Percentiles rank a stretch among this genome's conserved stretches.
Evolutionary conservation across 2,797 vertebrate genomes (phyloP).

Genomic region (Intellagama lesueurii): DNA sequence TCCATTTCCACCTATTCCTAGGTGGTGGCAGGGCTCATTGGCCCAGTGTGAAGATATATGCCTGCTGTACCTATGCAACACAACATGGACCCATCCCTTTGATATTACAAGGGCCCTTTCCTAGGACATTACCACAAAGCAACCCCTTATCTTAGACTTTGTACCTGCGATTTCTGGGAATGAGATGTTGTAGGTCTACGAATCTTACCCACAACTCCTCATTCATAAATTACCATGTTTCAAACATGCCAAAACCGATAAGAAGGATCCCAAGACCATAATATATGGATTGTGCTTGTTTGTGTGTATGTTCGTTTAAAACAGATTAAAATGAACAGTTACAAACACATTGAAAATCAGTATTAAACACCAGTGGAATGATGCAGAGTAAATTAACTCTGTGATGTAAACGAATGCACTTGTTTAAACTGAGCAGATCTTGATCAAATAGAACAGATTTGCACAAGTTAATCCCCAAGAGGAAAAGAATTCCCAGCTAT

Average conservation of each 20-base stretch:
- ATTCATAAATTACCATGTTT: not conserved
- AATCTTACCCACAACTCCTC: not conserved
- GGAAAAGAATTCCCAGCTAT: slow-evolving; percentile 53
- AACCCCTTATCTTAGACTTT: no score
- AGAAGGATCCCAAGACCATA: no score
- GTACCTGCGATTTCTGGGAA: no score
- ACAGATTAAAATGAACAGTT: slow-evolving; percentile 42
- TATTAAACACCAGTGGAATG: slow-evolving; percentile 20
- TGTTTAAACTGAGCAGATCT: slow-evolving; percentile 55
- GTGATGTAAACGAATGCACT: slow-evolving; percentile 45
- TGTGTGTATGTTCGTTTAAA: not conserved
- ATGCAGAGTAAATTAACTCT: slow-evolving; percentile 57
- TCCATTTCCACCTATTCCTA: no score
- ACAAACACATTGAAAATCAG: slow-evolving; percentile 61
- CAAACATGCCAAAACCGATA: no score
- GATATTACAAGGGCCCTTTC: no score
- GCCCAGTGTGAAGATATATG: no score
- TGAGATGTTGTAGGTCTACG: no score
- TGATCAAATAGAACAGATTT: slow-evolving; percentile 56
- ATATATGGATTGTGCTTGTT: not conserved
- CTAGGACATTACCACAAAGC: no score
- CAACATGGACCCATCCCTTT: no score
- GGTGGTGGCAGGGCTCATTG: no score
- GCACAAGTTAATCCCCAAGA: slow-evolving; percentile 55
- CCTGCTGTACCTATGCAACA: no score